phyloP scores from a whole-genome alignment of 2,888 invertebrate genomes.

The Chorisops tibialis region DNA sequence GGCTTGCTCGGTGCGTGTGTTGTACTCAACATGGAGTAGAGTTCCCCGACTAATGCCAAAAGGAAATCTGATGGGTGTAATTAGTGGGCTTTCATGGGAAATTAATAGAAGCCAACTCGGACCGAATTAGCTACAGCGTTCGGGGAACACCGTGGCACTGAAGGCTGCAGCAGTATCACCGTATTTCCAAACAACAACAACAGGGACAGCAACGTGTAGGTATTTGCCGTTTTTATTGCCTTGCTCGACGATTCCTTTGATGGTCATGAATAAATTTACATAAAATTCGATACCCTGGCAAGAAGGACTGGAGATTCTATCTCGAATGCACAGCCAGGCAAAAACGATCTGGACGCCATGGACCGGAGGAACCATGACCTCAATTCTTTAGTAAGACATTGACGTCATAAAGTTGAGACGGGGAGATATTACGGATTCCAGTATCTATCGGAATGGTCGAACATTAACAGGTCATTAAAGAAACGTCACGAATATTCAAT shows the following conservation, averaged over 20 bases:
- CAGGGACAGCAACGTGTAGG: constrained; percentile 6
- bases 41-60: not conserved
- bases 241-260: constrained; percentile 14
- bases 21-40: no score
- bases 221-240: constrained; percentile 24
- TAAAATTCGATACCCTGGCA: constrained; percentile 17
- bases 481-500: constrained; percentile 19
- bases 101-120: constrained; percentile 7
- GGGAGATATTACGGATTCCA: not conserved
- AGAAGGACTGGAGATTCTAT: constrained; percentile 7
- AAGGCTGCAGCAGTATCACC: not conserved
- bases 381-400: constrained; percentile 17
- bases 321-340: constrained; percentile 1
- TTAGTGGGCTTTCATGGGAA: constrained; percentile 19
- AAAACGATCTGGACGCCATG: not conserved
- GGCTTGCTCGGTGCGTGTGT: no score
- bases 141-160: not conserved
- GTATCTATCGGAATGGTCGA: constrained; percentile 3
- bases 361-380: constrained; percentile 12
- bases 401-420: constrained; percentile 10
- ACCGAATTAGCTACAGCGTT: not conserved
- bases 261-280: constrained; percentile 27
- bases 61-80: constrained; percentile 16
- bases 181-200: not conserved
- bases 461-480: constrained; percentile 26